Evolutionary conservation across 2,888 invertebrate species (phyloP), one percentile per base, ranked within the genome.

Genomic region (Clitarchus hookeri): DNA sequence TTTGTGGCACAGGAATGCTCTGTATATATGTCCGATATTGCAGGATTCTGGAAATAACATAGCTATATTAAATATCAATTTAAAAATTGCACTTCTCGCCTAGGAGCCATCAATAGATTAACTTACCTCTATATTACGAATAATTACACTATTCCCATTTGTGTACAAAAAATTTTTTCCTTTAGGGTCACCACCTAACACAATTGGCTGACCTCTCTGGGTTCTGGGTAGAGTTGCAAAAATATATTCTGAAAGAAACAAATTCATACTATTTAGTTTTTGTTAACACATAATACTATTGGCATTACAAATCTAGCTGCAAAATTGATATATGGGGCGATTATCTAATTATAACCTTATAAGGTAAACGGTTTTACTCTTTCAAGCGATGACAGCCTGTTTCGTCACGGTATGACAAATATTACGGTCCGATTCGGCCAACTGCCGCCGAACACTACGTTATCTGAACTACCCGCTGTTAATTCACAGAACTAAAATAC

Each of bases 111-210:
- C 88, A 85, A 88, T 86, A 11, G 86, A 87, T 84, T 84, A 82
- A 85, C 87, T 87, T 91, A 97, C 97, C 90, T 98, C 97, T 90
- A 99, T 97, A 92, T 99, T 97, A 89, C 99, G 94, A 90, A 99
- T 99, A 91, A 98, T 98, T 88, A 99, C 98, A 89, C 98, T 98
- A 92, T 98, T 98, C 88, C 99, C 98, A 93, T 99, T 98, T 88
- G 98, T 96, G 91, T 99, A 99, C 85, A 99, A 94, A 92, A 99
- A 98, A 91, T 97, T 98, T 90, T 97, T 97, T 85, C 99, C 99
- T 92, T 99, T 98, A 6, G 99, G 99, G 93, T 99, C 99, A 79
- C 96, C 96, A 87, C 98, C 98, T 90, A 99, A 92, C 86, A 99
- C 98, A 89, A 99, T 94, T 78, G 99, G 98, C 89, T 97, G 96